Evolutionary conservation across 2,888 invertebrate species (phyloP), one percentile per base, ranked within the genome.

Genomic region (Calameuta pallipes): DNA sequence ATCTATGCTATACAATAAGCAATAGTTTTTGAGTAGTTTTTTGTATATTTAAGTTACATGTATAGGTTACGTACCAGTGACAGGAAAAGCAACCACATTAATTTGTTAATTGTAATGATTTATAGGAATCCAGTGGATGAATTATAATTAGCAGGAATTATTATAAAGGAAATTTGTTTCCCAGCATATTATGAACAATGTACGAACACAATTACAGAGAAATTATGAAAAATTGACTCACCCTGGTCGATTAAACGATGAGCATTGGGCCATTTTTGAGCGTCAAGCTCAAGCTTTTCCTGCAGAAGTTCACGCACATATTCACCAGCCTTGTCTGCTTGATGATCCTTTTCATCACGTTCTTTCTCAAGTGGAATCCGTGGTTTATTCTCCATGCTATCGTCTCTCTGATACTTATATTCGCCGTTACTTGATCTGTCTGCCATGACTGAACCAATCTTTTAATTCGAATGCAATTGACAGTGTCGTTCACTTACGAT

Each of bases 261-360:
- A 11, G 95, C 94, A 85, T 95, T 94, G 31, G 96, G 95, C 91
- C 94, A 95, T 89, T 95, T 95, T 74, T 88, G 87, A 4, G 86
- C 81, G 75, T 94, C 93, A 83, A 94, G 92, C 85, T 94, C 95
- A 83, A 96, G 92, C 90, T 95, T 95, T 88, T 96, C 96, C 75
- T 94, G 93, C 80, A 96, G 89, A 79, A 96, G 93, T 88, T 96
- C 96, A 34, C 95, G 93, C 89, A 96, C 94, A 88, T 96, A 96
- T 92, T 96, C 96, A 78, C 94, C 95, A 89, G 95, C 95, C 92
- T 96, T 96, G 89, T 95, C 95, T 83, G 94, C 94, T 80, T 94
- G 92, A 87, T 93, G 93, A 75, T 93, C 91, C 84, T 92, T 92
- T 33, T 93, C 94, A 78, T 94, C 94, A 90, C 93, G 93, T 36